Percentiles rank a stretch among this genome's conserved stretches.
phyloP scores from a whole-genome alignment of 2,113 vertebrate genomes.

The Amazona vittata region DNA sequence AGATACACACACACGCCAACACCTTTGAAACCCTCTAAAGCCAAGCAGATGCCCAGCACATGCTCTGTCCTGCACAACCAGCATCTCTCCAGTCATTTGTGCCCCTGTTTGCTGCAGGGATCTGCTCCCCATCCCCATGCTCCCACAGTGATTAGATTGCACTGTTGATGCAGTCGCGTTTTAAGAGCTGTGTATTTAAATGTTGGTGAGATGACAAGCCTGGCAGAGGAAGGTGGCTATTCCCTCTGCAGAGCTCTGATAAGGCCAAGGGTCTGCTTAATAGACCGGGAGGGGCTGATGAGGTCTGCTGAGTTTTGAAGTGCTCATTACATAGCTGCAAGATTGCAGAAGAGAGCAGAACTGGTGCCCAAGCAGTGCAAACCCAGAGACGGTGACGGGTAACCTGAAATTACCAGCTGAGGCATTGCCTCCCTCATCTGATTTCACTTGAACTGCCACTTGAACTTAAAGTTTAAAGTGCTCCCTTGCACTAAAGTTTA shows the following conservation, averaged over 20 bases:
- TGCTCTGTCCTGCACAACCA: not conserved
- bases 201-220: not conserved
- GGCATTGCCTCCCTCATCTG: not conserved
- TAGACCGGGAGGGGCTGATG: not conserved
- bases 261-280: not conserved
- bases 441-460: not conserved
- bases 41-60: rapidly evolving
- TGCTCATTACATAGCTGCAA: not conserved
- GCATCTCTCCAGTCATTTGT: not conserved
- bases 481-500: not conserved
- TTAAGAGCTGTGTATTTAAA: not conserved
- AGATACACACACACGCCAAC: not conserved
- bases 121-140: not conserved
- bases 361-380: not conserved
- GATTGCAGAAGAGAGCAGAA: not conserved
- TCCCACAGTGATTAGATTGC: not conserved
- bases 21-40: not conserved
- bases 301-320: not conserved
- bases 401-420: not conserved
- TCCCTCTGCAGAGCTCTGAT: not conserved
- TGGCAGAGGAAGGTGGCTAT: not conserved
- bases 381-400: not conserved
- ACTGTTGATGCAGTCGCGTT: not conserved
- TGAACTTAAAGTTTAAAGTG: not conserved
- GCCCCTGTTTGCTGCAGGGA: not conserved